These are phyloP conservation scores for Gonatopus flavifemur DNA, from an alignment of 1,140 invertebrate genomes.

Conservation along the genomic window DNA sequence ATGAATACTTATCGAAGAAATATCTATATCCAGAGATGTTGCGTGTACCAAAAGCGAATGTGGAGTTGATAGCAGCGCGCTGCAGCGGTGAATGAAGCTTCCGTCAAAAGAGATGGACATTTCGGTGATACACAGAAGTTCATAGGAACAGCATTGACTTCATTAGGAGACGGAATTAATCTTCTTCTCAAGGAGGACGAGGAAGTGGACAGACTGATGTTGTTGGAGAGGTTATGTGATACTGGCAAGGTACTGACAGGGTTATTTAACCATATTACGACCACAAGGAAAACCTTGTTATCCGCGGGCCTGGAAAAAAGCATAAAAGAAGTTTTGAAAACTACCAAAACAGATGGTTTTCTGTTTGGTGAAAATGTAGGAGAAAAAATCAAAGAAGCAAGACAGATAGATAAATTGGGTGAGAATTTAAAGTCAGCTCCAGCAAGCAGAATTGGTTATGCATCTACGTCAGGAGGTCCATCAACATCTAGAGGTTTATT, in stretches of 20 bases:
- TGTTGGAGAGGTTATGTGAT: constrained; percentile 14
- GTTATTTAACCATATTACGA: constrained; percentile 5
- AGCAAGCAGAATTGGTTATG: constrained; percentile 1
- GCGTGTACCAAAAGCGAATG: constrained; percentile 23
- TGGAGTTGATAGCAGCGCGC: constrained; percentile 10
- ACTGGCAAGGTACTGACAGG: constrained; percentile 19
- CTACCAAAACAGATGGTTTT: constrained; percentile 11
- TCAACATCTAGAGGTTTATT: constrained; percentile 23
- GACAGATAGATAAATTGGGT: constrained; percentile 19
- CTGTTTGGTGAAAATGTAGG: constrained; percentile 16
- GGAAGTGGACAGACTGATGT: background rate
- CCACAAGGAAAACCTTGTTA: constrained; percentile 18
- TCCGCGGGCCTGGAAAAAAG: constrained; percentile 15
- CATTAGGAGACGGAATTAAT: constrained; percentile 6
- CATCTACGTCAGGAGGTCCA: background rate
- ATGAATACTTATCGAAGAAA: too few relatives aligned
- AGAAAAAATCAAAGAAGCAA: too few relatives aligned
- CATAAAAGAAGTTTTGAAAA: constrained; percentile 16
- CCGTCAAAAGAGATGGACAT: constrained; percentile 21
- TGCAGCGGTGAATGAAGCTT: constrained; percentile 13
- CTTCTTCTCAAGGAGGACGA: constrained; percentile 2
- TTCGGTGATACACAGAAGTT: constrained; percentile 18
- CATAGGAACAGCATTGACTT: constrained; percentile 20
- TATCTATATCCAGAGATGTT: too few relatives aligned
- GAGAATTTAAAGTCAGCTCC: constrained; percentile 8